Evolutionary conservation across 2,113 vertebrate genomes (phyloP), one percentile per base, ranked within the genome.

Genomic region (Pollimyrus isidori): DNA sequence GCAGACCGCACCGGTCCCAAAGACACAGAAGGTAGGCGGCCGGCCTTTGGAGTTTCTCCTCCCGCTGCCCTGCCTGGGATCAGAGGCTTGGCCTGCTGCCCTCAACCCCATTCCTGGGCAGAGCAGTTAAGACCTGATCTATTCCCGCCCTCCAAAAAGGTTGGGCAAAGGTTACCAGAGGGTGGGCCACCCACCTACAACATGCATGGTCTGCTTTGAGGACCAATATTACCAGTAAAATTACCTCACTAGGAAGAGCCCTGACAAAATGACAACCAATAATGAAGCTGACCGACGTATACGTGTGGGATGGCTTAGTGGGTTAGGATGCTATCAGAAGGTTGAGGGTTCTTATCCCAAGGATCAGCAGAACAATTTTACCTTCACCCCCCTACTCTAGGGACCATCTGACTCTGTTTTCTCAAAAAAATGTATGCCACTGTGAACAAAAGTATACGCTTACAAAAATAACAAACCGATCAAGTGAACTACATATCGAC

Each of bases 1-100:
- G 94, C 92, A 94, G 95, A 94, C 95, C 95, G 95, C 94, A 95
- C 94, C 94, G 95, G 94, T 94, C 95, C 93, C 93, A 88, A 91
- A 94, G 92, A 94, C 92, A 94, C 89, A 52, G 93, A 94, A 94
- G 91, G 90, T 93, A 91, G 93, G 94, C 93, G 89, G 90, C 26
- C 90, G 92, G 91, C 93, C 89, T 87, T 45, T 30, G 73, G 56
- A 85, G 82, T 56, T 86, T 88, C 90, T 88, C 48, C 58, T 80
- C 69, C 76, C 3, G 50, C 86, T 15, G 35, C 76, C 49, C 53
- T 56, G 23, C 3, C 84, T 17, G 46, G 21, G 39, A 76, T 15
- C 56, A n/a, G 13, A 35, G 21, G 13, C 45, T 26, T 88, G 73
- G 88, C 76, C 89, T 90, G 83, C 91, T 90, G 92, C 93, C 92